Evolutionary conservation across 2,113 vertebrate genomes (phyloP).

Genomic region (Notarius quadriscutis): DNA sequence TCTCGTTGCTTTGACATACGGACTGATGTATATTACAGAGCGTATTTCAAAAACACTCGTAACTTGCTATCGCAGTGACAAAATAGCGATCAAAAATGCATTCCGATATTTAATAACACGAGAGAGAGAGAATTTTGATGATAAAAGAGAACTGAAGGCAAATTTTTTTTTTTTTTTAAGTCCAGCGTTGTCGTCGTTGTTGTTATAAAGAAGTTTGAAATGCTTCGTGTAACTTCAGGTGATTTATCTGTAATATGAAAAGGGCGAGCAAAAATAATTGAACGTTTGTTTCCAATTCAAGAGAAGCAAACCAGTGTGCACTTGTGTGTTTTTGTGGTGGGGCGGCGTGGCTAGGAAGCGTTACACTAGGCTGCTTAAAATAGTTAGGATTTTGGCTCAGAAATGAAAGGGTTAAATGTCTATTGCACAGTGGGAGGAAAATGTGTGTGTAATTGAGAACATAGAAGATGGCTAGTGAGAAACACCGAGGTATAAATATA

Average conservation of each 20-base stretch:
- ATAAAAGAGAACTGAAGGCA: too few species aligned
- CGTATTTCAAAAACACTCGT: too few species aligned
- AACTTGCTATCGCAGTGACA: too few species aligned
- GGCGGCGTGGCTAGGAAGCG: background rate
- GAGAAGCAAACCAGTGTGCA: background rate
- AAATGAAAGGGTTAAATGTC: constrained; percentile 65
- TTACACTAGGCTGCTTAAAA: background rate
- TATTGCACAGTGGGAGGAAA: constrained; percentile 49
- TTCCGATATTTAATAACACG: too few species aligned
- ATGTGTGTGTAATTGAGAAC: constrained; percentile 22
- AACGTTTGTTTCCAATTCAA: background rate
- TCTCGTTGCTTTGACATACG: too few species aligned
- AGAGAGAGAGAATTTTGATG: too few species aligned
- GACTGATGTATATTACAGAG: too few species aligned
- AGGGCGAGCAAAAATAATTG: background rate
- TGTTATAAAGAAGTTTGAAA: background rate
- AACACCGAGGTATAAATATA: constrained; percentile 59
- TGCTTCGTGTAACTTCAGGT: background rate
- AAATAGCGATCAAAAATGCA: too few species aligned
- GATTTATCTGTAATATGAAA: background rate
- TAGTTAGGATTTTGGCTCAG: constrained; percentile 39
- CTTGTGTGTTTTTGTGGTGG: background rate
- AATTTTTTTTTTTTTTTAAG: too few species aligned
- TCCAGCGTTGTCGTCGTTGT: background rate
- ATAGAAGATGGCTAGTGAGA: constrained; percentile 28